Conservation (phyloP, 2,888 invertebrate genomes). For the Coleophora deauratella region DNA sequence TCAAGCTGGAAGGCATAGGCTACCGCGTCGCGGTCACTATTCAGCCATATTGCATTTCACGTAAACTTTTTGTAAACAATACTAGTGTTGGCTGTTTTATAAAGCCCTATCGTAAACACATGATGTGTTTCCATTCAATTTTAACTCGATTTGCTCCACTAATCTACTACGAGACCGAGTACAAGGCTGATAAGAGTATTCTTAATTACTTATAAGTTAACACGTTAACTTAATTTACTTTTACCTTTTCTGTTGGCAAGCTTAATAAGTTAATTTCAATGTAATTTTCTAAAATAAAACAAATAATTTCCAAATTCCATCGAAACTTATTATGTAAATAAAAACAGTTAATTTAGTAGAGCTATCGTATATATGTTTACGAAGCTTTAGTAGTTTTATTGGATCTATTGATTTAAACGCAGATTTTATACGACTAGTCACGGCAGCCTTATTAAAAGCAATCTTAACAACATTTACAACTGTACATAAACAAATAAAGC, state of each 20-base stretch:
- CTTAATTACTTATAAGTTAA: background rate
- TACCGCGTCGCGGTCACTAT: slow-evolving; percentile 67
- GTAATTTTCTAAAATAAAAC: slow-evolving; percentile 34
- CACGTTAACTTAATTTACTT: too few relatives aligned
- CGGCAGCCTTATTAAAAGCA: slow-evolving; percentile 23
- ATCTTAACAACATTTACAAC: slow-evolving; percentile 28
- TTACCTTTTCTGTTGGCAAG: slow-evolving; percentile 13
- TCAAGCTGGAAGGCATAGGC: slow-evolving; percentile 71
- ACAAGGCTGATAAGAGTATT: too few relatives aligned
- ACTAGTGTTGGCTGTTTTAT: slow-evolving; percentile 43
- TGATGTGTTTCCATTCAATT: too few relatives aligned
- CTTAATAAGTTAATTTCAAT: slow-evolving; percentile 41
- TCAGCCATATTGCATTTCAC: slow-evolving; percentile 63
- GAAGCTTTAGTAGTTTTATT: slow-evolving; percentile 27
- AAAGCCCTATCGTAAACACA: slow-evolving; percentile 9
- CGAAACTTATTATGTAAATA: slow-evolving; percentile 40
- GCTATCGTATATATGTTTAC: slow-evolving; percentile 14
- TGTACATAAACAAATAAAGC: slow-evolving; percentile 27
- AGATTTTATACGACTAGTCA: slow-evolving; percentile 28
- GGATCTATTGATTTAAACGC: slow-evolving; percentile 34
- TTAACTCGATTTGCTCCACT: too few relatives aligned
- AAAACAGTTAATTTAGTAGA: slow-evolving; percentile 27
- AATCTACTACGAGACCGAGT: too few relatives aligned
- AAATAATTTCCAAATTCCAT: slow-evolving; percentile 31
- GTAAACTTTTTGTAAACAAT: slow-evolving; percentile 57